Percentiles rank a stretch among this genome's conserved stretches.
Evolutionary conservation across 2,113 vertebrate genomes (phyloP).

Genomic region (Haliaeetus leucogaster): DNA sequence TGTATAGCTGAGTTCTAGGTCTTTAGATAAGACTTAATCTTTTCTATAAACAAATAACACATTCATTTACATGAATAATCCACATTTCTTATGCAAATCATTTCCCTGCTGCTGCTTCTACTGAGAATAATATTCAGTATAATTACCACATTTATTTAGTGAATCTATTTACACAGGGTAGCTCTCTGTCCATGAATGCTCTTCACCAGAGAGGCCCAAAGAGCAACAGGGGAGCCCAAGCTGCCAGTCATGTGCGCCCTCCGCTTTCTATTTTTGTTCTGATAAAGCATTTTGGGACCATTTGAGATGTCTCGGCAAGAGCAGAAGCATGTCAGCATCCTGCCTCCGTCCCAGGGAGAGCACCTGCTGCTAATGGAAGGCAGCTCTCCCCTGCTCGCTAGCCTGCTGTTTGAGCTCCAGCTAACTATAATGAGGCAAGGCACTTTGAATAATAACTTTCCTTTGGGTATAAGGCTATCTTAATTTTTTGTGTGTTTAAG

Average conservation of each 20-base stretch:
- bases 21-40: constrained; percentile 63
- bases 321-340: constrained; percentile 38
- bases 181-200: constrained; percentile 2
- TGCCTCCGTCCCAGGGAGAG: not conserved
- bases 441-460: constrained; percentile 62
- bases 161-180: constrained; percentile 53
- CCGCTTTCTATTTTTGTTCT: not conserved
- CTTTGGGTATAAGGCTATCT: constrained; percentile 64
- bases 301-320: not conserved
- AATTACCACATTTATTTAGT: constrained; percentile 66
- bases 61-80: constrained; percentile 66
- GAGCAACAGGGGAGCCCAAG: constrained; percentile 23
- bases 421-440: constrained; percentile 58
- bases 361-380: constrained; percentile 39
- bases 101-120: constrained; percentile 55
- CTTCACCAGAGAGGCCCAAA: constrained; percentile 14
- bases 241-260: not conserved
- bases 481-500: constrained; percentile 63
- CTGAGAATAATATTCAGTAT: constrained; percentile 60
- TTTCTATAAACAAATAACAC: constrained; percentile 64
- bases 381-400: not conserved
- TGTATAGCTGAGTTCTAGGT: constrained; percentile 14
- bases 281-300: not conserved
- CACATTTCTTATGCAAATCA: constrained; percentile 68
- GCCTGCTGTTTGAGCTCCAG: constrained; percentile 13